Evolutionary conservation across 2,113 vertebrate species (phyloP), one percentile per base, ranked within the genome.

Genomic region (Siphamia tubifer): DNA sequence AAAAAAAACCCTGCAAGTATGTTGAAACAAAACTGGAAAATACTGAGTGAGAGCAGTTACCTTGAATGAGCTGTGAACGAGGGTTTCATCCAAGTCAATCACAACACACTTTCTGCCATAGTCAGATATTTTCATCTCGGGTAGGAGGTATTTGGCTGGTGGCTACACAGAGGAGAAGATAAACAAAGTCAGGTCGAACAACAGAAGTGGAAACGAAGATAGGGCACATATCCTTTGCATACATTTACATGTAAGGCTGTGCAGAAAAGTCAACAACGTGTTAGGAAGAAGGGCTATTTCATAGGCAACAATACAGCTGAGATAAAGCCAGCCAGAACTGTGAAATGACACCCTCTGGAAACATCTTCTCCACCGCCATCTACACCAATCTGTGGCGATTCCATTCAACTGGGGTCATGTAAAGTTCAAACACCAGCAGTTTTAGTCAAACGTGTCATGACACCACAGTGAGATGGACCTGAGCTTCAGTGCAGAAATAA

Each of bases 31-130:
- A n/a, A n/a, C n/a, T n/a, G n/a, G n/a, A n/a, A n/a, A n/a, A n/a
- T n/a, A n/a, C n/a, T n/a, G n/a, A n/a, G n/a, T n/a, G n/a, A n/a
- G n/a, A n/a, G n/a, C n/a, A n/a, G n/a, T 87, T 93, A 99, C 98
- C 96, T 99, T 99, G 91, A 99, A 99, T 25, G 98, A 99, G 90
- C 98, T 99, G 93, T 99, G 98, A 69, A 99, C 98, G 65, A 99
- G 90, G 2, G 98, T 99, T 89, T 99, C 98, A 73, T 99, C 98
- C 91, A 99, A 90, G 90, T 99, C 98, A 70, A 99, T 99, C 89
- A 99, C 98, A 87, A 99, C 96, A 80, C 97, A 99, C 79, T 98
- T 99, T 92, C 95, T 99, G 63, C 96, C 96, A 44, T 96, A 96
- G 91, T 99, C 96, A 31, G 94, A 94, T 92, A 94, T 94, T 84